These are phyloP conservation scores for Eristalinus aeneus DNA, from an alignment of 2,888 invertebrate genomes.

Conservation along the genomic window DNA sequence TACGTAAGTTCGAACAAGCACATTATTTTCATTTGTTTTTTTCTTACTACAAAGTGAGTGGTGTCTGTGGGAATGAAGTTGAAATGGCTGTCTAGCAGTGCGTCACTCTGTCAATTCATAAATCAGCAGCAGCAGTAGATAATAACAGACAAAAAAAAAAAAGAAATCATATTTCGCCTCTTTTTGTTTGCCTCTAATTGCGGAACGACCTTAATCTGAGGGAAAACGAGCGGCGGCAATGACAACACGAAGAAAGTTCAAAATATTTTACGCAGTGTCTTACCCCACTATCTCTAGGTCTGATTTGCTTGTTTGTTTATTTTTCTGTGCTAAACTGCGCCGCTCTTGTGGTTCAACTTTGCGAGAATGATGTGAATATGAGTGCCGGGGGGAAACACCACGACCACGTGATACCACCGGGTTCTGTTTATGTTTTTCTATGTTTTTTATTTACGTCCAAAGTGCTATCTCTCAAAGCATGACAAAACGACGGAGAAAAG, in stretches of 20 bases:
- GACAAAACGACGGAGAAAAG: background rate
- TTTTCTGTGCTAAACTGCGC: conserved; percentile 46
- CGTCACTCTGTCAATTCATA: background rate
- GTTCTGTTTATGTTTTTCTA: conserved; percentile 29
- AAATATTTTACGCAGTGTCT: conserved; percentile 56
- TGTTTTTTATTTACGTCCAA: conserved; percentile 13
- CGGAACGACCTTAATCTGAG: conserved; percentile 54
- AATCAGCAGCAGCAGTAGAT: background rate
- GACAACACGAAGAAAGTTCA: conserved; percentile 38
- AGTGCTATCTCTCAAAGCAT: conserved; percentile 20
- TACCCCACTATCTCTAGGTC: background rate
- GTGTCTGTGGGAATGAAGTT: background rate
- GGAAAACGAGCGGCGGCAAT: background rate
- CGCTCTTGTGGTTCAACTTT: conserved; percentile 3
- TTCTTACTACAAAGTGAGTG: background rate
- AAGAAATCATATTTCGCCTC: background rate
- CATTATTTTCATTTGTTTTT: background rate
- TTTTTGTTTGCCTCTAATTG: conserved; percentile 13
- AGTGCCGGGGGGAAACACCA: background rate
- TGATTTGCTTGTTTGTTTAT: background rate
- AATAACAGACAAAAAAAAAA: background rate
- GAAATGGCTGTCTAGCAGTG: background rate
- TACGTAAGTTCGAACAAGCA: conserved; percentile 77
- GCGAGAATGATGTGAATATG: conserved; percentile 19
- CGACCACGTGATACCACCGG: conserved; percentile 33